These are phyloP conservation scores for Tethya wilhelma DNA, from an alignment of 37 sponge, comb jelly and placozoan species.

Conservation along the genomic window DNA sequence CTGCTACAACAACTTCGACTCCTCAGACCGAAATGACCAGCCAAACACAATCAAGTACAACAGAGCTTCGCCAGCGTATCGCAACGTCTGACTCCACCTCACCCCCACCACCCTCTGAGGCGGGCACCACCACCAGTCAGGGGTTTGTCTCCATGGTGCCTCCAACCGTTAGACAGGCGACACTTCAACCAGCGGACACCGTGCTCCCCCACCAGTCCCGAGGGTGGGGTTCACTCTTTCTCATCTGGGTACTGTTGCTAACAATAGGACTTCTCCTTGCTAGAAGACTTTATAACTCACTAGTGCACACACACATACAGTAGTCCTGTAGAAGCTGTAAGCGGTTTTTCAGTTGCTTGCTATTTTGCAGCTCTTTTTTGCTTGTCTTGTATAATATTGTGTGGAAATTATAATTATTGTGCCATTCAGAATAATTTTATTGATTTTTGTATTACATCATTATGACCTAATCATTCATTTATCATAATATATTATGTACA, in stretches of 20 bases:
- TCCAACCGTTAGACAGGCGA: neutral
- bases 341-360: too few relatives aligned
- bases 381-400: neutral
- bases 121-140: neutral
- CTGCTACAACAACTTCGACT: neutral
- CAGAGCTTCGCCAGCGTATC: neutral
- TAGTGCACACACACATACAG: too few relatives aligned
- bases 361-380: too few relatives aligned
- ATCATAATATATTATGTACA: too few relatives aligned
- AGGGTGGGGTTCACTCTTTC: slow-evolving; percentile 16
- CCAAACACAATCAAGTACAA: neutral
- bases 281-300: slow-evolving; percentile 27
- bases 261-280: slow-evolving; percentile 4
- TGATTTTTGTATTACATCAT: too few relatives aligned
- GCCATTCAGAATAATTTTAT: neutral
- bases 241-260: slow-evolving; percentile 18
- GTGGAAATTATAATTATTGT: neutral
- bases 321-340: too few relatives aligned
- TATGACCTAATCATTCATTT: too few relatives aligned
- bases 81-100: neutral
- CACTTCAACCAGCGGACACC: neutral
- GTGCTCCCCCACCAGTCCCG: neutral
- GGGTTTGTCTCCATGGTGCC: slow-evolving; percentile 9
- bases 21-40: neutral
- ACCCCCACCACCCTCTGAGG: slow-evolving; percentile 1